Conservation (phyloP, 2,797 vertebrate species). For the Sebastolobus alascanus region DNA sequence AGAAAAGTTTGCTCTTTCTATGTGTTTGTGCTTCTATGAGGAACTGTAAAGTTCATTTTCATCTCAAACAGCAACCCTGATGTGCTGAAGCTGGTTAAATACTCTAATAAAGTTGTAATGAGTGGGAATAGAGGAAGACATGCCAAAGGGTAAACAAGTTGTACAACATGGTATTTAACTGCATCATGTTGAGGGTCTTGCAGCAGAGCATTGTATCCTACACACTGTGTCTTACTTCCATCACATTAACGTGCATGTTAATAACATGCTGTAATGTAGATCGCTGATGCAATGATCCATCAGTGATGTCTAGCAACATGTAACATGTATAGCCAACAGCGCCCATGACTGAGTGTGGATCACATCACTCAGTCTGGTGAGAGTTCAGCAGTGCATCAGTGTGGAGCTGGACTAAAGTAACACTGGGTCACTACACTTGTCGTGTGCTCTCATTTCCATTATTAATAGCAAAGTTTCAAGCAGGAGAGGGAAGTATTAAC, state of each 20-base stretch:
- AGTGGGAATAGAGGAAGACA: neutral
- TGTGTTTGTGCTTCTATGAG: neutral
- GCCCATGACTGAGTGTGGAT: slow-evolving; percentile 44
- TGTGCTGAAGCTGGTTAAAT: neutral
- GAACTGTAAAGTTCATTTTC: slow-evolving; percentile 23
- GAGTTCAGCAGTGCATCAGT: slow-evolving; percentile 56
- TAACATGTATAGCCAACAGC: slow-evolving; percentile 55
- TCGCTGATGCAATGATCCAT: slow-evolving; percentile 51
- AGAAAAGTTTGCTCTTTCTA: neutral
- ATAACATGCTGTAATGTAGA: neutral
- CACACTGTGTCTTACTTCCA: slow-evolving; percentile 27
- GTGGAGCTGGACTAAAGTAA: slow-evolving; percentile 36
- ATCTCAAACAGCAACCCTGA: slow-evolving; percentile 2
- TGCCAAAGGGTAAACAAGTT: slow-evolving; percentile 22
- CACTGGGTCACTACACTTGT: slow-evolving; percentile 40
- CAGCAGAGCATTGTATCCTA: slow-evolving; percentile 22
- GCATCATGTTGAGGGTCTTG: slow-evolving; percentile 17
- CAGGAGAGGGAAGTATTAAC: slow-evolving; percentile 14
- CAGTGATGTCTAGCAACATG: slow-evolving; percentile 52
- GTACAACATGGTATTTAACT: slow-evolving; percentile 24
- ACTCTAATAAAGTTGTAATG: slow-evolving; percentile 20
- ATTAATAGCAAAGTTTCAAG: slow-evolving; percentile 59
- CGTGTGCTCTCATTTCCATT: slow-evolving; percentile 20
- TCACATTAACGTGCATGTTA: slow-evolving; percentile 30
- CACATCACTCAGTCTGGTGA: slow-evolving; percentile 53